Percentiles rank a stretch among this genome's conserved stretches.
phyloP scores from a whole-genome alignment of 2,797 vertebrate genomes.

The Esox lucius region DNA sequence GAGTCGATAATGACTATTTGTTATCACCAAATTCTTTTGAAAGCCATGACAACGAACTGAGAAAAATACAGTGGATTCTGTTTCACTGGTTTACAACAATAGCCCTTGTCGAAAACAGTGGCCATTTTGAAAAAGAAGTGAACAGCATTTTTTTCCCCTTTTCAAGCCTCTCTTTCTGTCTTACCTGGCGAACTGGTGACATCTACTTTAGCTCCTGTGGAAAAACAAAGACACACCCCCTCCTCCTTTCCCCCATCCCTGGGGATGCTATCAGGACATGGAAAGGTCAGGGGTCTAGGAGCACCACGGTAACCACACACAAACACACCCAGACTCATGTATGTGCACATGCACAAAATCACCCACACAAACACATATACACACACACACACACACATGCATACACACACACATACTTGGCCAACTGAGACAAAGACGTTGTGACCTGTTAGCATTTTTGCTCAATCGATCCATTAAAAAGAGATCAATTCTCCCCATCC shows the following conservation, averaged over 20 bases:
- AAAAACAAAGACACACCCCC: constrained; percentile 52
- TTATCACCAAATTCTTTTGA: background rate
- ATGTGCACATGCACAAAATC: constrained; percentile 21
- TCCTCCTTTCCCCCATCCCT: constrained; percentile 41
- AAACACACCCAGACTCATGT: constrained; percentile 27
- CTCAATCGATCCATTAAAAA: constrained; percentile 52
- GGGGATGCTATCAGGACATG: constrained; percentile 71
- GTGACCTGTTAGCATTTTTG: constrained; percentile 16
- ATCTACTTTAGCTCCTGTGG: constrained; percentile 42
- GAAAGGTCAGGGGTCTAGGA: constrained; percentile 72
- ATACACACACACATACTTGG: constrained; percentile 5
- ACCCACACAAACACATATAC: constrained; percentile 27
- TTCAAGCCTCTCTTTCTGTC: constrained; percentile 17
- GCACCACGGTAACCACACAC: constrained; percentile 45
- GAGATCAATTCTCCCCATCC: constrained; percentile 16
- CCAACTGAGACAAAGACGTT: constrained; percentile 15
- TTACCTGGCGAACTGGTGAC: constrained; percentile 36
- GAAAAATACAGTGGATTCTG: background rate
- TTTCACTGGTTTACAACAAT: background rate
- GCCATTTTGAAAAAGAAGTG: constrained; percentile 5
- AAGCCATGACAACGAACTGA: background rate
- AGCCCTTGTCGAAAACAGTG: background rate
- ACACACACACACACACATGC: constrained; percentile 30
- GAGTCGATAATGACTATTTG: background rate
- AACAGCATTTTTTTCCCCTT: constrained; percentile 37